A percentile compares a stretch with the other conserved stretches of the same genome.
These are phyloP conservation scores for Pocillopora damicornis DNA, from an alignment of 64 coral and sea anemone species.

Conservation along the genomic window DNA sequence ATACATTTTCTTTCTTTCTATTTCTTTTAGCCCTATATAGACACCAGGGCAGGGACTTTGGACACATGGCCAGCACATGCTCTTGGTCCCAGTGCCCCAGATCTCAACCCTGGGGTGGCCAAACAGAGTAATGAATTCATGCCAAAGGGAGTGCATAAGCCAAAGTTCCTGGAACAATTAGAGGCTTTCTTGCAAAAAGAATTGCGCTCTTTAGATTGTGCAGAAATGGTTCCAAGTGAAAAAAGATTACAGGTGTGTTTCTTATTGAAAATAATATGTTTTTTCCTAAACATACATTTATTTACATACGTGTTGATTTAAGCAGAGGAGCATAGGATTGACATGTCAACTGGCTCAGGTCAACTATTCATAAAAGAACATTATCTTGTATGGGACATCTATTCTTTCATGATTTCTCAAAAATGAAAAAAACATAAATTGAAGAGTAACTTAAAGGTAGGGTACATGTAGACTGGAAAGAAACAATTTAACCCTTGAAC, in stretches of 20 bases:
- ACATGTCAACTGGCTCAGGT: too few relatives aligned
- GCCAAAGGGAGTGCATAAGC: slow-evolving; percentile 97
- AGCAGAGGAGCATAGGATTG: too few relatives aligned
- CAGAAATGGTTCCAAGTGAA: slow-evolving; percentile 91
- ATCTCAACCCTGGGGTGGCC: slow-evolving; percentile 62
- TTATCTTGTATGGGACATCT: too few relatives aligned
- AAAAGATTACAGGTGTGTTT: slow-evolving; percentile 82
- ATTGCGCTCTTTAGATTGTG: slow-evolving; percentile 80
- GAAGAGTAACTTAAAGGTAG: too few relatives aligned
- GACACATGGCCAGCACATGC: slow-evolving; percentile 99
- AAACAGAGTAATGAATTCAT: slow-evolving; percentile 88
- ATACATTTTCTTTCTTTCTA: neutral
- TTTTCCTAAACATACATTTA: too few relatives aligned
- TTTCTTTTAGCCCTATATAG: slow-evolving; percentile 67
- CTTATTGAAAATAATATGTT: neutral
- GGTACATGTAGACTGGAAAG: too few relatives aligned
- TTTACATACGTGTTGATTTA: too few relatives aligned
- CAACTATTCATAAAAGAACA: too few relatives aligned
- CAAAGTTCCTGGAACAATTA: slow-evolving; percentile 96
- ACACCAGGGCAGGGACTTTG: slow-evolving; percentile 82
- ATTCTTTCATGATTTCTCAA: too few relatives aligned
- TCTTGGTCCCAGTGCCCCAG: slow-evolving; percentile 77
- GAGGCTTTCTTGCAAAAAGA: slow-evolving; percentile 97
- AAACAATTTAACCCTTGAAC: too few relatives aligned
- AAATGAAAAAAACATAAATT: too few relatives aligned